These are phyloP conservation scores for Zaprionus camerounensis DNA, from an alignment of 1,140 invertebrate species.

Conservation along the genomic window DNA sequence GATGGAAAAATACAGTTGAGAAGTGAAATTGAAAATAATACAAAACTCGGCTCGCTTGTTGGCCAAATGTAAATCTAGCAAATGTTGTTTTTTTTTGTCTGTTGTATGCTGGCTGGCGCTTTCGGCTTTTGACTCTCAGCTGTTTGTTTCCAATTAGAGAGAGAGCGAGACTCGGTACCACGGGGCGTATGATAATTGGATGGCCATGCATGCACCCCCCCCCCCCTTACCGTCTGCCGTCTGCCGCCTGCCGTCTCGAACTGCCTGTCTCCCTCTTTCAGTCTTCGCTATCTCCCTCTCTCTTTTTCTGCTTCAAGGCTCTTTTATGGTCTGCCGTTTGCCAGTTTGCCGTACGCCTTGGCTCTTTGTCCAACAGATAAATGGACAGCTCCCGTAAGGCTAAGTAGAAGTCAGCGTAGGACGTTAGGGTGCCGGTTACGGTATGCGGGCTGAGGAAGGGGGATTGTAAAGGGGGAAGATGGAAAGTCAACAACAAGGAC, in stretches of 20 bases:
- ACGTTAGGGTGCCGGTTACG: neutral
- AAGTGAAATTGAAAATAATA: conserved; percentile 24
- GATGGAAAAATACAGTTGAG: neutral
- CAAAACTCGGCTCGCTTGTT: conserved; percentile 34
- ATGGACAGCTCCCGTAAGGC: conserved; percentile 65
- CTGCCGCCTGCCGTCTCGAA: neutral
- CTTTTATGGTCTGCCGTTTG: conserved; percentile 39
- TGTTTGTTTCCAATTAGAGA: conserved; percentile 79
- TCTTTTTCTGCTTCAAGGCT: conserved; percentile 40
- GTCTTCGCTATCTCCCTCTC: neutral
- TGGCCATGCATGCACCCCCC: conserved; percentile 64
- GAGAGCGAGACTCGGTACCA: conserved; percentile 42
- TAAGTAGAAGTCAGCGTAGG: conserved; percentile 8
- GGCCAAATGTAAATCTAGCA: conserved; percentile 72
- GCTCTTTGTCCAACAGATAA: conserved; percentile 69
- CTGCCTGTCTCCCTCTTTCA: neutral
- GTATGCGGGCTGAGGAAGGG: neutral
- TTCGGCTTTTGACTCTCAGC: conserved; percentile 69
- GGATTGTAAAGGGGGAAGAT: neutral
- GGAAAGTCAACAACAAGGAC: conserved; percentile 61
- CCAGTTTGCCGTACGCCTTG: conserved; percentile 45
- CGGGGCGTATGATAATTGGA: conserved; percentile 77
- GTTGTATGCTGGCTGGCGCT: conserved; percentile 15
- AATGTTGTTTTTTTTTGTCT: conserved; percentile 57
- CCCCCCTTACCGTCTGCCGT: no score